A percentile compares a stretch with the other conserved stretches of the same genome.
Conservation (phyloP, 2,888 invertebrate species). For the Hypomecis atomaria region DNA sequence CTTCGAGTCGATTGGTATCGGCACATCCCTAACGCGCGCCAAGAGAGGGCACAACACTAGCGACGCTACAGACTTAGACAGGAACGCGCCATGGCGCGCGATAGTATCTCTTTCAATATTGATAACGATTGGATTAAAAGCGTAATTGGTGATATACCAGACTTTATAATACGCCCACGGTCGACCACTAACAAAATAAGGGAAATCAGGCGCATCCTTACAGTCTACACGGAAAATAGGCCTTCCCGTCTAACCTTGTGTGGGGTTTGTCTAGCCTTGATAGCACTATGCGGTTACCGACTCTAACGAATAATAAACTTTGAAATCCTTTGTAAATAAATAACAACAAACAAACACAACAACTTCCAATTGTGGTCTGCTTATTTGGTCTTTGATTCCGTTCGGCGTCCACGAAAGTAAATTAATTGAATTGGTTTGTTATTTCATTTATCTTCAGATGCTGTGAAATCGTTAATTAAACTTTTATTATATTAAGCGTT, state of each 20-base stretch:
- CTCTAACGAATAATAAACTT: slow-evolving; percentile 58
- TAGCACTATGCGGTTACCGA: slow-evolving; percentile 32
- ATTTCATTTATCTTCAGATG: slow-evolving; percentile 16
- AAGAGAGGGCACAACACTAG: too few relatives aligned
- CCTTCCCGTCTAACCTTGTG: not conserved
- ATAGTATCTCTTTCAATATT: too few relatives aligned
- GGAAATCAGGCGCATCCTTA: too few relatives aligned
- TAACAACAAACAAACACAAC: slow-evolving; percentile 56
- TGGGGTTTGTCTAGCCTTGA: slow-evolving; percentile 7
- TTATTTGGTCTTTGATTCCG: slow-evolving; percentile 39
- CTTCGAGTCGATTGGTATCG: too few relatives aligned
- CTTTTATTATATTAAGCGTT: not conserved
- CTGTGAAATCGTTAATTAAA: slow-evolving; percentile 10
- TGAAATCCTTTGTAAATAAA: slow-evolving; percentile 53
- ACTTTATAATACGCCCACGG: too few relatives aligned
- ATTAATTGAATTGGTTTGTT: slow-evolving; percentile 35
- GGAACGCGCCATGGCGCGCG: too few relatives aligned
- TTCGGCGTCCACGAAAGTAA: slow-evolving; percentile 32
- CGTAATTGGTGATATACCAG: too few relatives aligned
- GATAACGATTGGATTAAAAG: too few relatives aligned
- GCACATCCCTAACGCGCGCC: too few relatives aligned
- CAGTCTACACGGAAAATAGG: too few relatives aligned
- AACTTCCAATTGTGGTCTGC: slow-evolving; percentile 45
- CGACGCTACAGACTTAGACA: too few relatives aligned
- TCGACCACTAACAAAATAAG: too few relatives aligned